Evolutionary conservation across 1,140 invertebrate species (phyloP).

Genomic region (Lasioglossum baleicum): DNA sequence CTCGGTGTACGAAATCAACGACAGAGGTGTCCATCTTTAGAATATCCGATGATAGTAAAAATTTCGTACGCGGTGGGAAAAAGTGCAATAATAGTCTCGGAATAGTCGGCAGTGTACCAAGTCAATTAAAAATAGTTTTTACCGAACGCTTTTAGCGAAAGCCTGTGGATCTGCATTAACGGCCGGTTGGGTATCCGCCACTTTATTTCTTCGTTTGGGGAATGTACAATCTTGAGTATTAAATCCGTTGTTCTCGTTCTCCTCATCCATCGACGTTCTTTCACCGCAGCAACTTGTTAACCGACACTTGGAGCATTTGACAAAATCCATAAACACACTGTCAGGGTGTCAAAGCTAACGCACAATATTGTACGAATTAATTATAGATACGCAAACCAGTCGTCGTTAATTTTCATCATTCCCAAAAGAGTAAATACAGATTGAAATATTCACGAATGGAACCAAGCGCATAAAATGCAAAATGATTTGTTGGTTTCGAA

Average conservation of each 20-base stretch:
- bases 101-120: neutral
- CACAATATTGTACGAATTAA: neutral
- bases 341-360: neutral
- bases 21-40: constrained; percentile 15
- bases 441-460: neutral
- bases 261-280: constrained; percentile 9
- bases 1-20: constrained; percentile 6
- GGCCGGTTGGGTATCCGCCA: neutral
- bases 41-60: neutral
- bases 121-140: constrained; percentile 16
- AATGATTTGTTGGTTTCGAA: neutral
- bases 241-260: constrained; percentile 34
- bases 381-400: neutral
- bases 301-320: constrained; percentile 39
- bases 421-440: neutral
- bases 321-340: constrained; percentile 48
- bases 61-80: too few species aligned
- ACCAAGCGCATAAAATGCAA: neutral
- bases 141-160: constrained; percentile 3
- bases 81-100: neutral
- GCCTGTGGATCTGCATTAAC: constrained; percentile 15
- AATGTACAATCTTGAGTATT: constrained; percentile 27
- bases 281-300: constrained; percentile 41
- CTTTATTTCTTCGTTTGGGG: constrained; percentile 41
- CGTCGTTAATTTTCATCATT: neutral